phyloP scores from a whole-genome alignment of 1,140 invertebrate genomes.

The Saccostrea glomerata region DNA sequence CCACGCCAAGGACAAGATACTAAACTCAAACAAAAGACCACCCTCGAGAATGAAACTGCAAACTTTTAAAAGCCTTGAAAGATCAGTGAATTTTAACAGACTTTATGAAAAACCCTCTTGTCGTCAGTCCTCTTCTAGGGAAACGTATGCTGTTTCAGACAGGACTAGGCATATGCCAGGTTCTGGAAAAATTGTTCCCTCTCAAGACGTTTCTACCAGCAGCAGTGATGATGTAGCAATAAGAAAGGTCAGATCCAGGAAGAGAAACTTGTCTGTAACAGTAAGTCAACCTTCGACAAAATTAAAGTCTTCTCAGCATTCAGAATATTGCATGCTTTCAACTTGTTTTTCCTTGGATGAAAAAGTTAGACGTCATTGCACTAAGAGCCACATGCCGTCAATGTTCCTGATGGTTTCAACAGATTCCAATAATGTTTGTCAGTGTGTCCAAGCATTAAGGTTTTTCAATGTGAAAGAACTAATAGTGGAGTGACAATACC shows the following conservation, averaged over 20 bases:
- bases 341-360: not conserved
- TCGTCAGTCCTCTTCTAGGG: no score
- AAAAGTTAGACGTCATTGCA: not conserved
- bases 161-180: no score
- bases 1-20: not conserved
- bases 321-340: not conserved
- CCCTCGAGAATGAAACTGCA: not conserved
- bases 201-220: no score
- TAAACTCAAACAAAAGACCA: not conserved
- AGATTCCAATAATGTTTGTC: not conserved
- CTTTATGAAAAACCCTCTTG: no score
- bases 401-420: not conserved
- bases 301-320: not conserved
- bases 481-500: no score
- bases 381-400: not conserved
- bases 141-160: no score
- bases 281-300: not conserved
- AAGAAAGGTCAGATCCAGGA: not conserved
- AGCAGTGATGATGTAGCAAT: not conserved
- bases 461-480: no score
- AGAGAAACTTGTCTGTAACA: not conserved
- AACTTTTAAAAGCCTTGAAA: no score
- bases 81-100: no score
- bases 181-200: no score
- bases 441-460: not conserved